Percentiles rank a stretch among this genome's conserved stretches.
Evolutionary conservation across 2,888 invertebrate species (phyloP).

Genomic region (Sclerodermus sp.): DNA sequence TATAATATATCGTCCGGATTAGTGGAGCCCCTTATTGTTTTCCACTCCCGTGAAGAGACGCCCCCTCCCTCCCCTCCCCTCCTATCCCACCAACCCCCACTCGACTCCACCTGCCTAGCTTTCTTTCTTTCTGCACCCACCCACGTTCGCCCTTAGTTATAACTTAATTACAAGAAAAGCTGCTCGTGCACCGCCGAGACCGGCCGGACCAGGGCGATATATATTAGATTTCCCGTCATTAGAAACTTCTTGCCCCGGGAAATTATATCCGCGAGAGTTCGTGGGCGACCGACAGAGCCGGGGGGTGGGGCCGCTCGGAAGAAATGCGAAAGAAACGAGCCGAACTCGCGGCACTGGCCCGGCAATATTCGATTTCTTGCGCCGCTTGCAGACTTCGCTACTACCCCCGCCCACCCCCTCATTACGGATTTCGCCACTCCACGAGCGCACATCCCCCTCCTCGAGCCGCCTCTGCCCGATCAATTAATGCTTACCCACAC

Average conservation of each 20-base stretch:
- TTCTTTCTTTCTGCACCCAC: conserved; percentile 11
- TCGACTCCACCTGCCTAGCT: conserved; percentile 19
- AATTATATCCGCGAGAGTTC: conserved; percentile 27
- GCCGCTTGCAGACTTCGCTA: background rate
- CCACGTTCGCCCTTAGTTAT: conserved; percentile 42
- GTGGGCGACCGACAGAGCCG: background rate
- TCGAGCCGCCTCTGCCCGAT: no score
- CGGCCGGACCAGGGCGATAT: conserved; percentile 31
- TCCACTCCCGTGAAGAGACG: conserved; percentile 46
- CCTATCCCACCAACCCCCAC: conserved; percentile 10
- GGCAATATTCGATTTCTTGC: conserved; percentile 21
- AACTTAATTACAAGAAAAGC: conserved; percentile 57
- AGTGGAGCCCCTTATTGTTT: conserved; percentile 55
- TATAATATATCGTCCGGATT: conserved; percentile 56
- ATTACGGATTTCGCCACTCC: no score
- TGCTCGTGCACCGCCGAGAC: conserved; percentile 29
- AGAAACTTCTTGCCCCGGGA: conserved; percentile 43
- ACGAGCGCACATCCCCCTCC: no score
- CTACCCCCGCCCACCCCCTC: background rate
- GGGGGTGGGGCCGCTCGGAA: background rate
- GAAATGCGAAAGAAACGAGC: conserved; percentile 2
- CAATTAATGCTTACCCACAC: no score
- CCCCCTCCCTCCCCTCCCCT: conserved; percentile 11
- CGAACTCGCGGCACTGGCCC: background rate
- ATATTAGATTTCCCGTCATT: conserved; percentile 55